Evolutionary conservation across 1,140 invertebrate genomes (phyloP).

Genomic region (Trichonephila clavipes): DNA sequence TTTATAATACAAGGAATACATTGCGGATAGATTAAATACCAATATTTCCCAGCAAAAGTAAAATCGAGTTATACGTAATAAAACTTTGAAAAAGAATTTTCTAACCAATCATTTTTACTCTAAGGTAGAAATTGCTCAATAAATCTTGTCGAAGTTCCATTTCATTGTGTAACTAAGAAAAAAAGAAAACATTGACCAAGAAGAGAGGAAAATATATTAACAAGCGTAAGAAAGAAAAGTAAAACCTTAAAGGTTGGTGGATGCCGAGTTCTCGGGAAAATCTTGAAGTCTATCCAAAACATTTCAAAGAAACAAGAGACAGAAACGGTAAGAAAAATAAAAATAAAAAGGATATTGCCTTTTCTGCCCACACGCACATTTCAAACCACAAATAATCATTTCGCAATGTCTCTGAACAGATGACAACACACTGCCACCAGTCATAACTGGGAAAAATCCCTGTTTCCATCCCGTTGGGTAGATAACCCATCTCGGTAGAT

Average conservation of each 20-base stretch:
- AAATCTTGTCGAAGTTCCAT: no score
- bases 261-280: neutral
- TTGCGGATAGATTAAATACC: no score
- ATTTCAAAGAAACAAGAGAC: neutral
- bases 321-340: neutral
- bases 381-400: conserved; percentile 59
- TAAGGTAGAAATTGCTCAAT: no score
- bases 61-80: no score
- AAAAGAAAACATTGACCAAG: neutral
- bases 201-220: neutral
- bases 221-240: neutral
- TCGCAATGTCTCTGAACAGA: conserved; percentile 53
- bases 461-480: conserved; percentile 36
- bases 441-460: conserved; percentile 49
- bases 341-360: conserved; percentile 33
- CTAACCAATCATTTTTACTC: no score
- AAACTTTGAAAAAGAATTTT: no score
- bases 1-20: no score
- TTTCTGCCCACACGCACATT: conserved; percentile 52
- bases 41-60: no score
- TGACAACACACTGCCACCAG: conserved; percentile 39
- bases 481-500: conserved; percentile 48
- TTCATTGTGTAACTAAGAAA: neutral
- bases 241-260: neutral
- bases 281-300: neutral